phyloP scores from a whole-genome alignment of 2,888 invertebrate genomes.

The Gymnocheta viridis region DNA sequence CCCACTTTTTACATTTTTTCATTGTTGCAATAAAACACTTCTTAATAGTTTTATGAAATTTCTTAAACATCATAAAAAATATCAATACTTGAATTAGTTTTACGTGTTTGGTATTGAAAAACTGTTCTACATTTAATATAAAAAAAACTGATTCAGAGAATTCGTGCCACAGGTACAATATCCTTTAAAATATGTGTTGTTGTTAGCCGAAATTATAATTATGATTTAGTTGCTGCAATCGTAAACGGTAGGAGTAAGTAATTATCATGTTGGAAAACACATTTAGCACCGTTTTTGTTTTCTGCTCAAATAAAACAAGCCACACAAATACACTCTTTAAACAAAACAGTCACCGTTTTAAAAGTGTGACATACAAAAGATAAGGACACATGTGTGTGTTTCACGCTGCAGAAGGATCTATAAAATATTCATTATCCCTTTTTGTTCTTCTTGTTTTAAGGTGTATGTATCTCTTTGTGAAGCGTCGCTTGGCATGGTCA shows the following conservation, averaged over 20 bases:
- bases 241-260: slow-evolving; percentile 60
- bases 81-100: slow-evolving; percentile 19
- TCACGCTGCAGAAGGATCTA: background rate
- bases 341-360: background rate
- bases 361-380: slow-evolving; percentile 49
- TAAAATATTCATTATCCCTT: slow-evolving; percentile 30
- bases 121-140: slow-evolving; percentile 14
- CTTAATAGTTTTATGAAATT: slow-evolving; percentile 16
- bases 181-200: background rate
- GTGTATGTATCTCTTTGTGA: background rate
- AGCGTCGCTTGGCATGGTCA: background rate
- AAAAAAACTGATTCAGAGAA: slow-evolving; percentile 33
- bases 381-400: background rate
- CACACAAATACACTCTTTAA: background rate
- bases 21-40: background rate
- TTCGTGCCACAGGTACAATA: slow-evolving; percentile 2
- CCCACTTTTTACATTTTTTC: background rate
- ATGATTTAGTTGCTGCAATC: background rate
- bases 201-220: slow-evolving; percentile 1
- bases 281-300: slow-evolving; percentile 77
- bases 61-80: slow-evolving; percentile 47
- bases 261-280: slow-evolving; percentile 74
- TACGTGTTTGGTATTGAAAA: background rate
- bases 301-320: slow-evolving; percentile 23
- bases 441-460: slow-evolving; percentile 27